phyloP scores from a whole-genome alignment of 2,113 vertebrate species.

The Periophthalmus modestus region DNA sequence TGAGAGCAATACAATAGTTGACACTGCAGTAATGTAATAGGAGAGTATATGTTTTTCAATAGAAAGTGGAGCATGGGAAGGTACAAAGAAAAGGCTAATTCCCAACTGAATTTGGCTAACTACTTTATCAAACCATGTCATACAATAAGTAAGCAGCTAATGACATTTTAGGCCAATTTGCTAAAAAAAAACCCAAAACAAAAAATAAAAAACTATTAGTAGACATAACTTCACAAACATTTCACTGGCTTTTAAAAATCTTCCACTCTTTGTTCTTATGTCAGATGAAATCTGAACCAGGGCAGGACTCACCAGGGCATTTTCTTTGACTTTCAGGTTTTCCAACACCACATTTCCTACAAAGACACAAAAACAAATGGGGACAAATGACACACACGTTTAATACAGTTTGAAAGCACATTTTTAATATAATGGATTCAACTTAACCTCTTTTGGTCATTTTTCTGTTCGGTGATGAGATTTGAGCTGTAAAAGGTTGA shows the following conservation, averaged over 20 bases:
- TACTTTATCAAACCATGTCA: background rate
- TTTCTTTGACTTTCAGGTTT: constrained; percentile 93
- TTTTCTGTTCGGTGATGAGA: no score
- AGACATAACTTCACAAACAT: no score
- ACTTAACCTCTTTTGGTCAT: no score
- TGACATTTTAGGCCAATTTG: background rate
- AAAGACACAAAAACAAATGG: constrained; percentile 24
- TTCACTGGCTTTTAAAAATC: no score
- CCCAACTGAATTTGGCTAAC: background rate
- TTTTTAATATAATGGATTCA: no score
- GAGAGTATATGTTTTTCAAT: background rate
- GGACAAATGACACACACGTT: background rate
- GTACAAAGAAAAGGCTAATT: background rate
- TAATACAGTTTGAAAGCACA: no score
- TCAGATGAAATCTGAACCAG: background rate
- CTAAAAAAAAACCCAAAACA: background rate
- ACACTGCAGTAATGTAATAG: background rate
- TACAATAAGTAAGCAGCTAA: background rate
- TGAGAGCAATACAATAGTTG: background rate
- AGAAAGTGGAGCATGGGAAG: background rate
- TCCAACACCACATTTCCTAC: constrained; percentile 95
- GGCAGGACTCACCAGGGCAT: constrained; percentile 86
- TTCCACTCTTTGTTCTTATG: background rate
- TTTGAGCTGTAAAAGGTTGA: no score
- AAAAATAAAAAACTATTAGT: no score